Base-by-base conservation (phyloP, 2,888 invertebrate genomes). In the Meiosimyza platycephala region DNA sequence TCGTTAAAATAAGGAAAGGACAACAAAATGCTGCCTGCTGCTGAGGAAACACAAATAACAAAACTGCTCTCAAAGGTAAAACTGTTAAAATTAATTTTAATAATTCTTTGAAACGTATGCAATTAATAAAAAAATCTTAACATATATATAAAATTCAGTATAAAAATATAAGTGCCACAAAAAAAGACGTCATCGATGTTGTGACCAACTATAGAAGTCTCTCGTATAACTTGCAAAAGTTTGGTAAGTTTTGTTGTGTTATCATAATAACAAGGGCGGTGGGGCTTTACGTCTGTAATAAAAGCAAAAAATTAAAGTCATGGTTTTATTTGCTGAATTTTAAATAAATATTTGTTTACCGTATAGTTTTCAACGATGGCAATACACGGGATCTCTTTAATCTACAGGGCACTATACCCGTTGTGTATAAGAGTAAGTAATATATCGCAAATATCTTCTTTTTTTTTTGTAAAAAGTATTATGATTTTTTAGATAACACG, bases 321-420 rank as follows among this genome's bases (percentile, higher is more conserved):
- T 40, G 40, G 12, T 18, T 65, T 40, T 18, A 15, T 13, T 50
- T 66, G 33, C 52, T 65, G n/a, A 54, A n/a, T 65, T 65, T 70
- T 63, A 28, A 28, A 4, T 28, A 28, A 28, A 28, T 28, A 28
- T 65, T 59, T 55, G 33, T 75, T 76, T 72, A 68, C 66, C 76
- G 78, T 87, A 1, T 81, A 94, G 96, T 94, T 74, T 97, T 97
- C 85, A 95, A 95, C 85, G 95, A 97, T 90, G 97, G 97, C 57
- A 89, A 89, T 1, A 89, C 90, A 59, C 94, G 93, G 86, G 93
- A 95, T 72, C 88, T 98, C 77, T 89, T 97, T 54, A 94, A 94
- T 85, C 89, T 98, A 69, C 91, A 92, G 83, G 98, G 98, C 70
- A 98, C 98, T 9, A 95, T 98, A 81, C 98, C 98, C 59, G 96